Evolutionary conservation across 2,797 vertebrate genomes (phyloP), one percentile per base, ranked within the genome.

Genomic region (Amniataba percoides): DNA sequence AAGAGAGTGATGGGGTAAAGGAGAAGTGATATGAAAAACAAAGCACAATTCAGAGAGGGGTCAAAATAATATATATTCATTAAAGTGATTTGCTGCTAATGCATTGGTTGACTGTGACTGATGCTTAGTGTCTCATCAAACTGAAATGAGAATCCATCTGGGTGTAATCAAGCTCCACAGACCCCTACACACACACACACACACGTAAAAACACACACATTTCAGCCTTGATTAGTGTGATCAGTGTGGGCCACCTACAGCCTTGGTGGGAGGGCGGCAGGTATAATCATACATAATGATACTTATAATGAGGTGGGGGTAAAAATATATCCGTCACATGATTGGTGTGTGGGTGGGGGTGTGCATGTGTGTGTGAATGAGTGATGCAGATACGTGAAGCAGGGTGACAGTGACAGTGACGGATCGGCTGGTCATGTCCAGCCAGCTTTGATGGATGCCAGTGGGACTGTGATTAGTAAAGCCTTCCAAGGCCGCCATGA

Each of bases 241-340:
- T 94, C 93, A 94, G 81, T 65, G 58, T 85, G 85, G 88, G 88
- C 89, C 91, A 87, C 93, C 88, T 83, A 79, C 87, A 82, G 84
- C 78, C 87, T 84, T 81, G 53, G 89, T 86, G 85, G 90, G 88
- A 91, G 81, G 90, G 92, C 89, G 87, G 89, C 92, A 93, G 94
- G 94, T 94, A 94, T 95, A 95, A 96, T 95, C 93, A 95, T 87
- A 94, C 89, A 94, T 95, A 95, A 95, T 95, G 92, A 95, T 91
- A 93, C 93, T 91, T 76, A 79, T 95, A 95, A 96, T 94, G 94
- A 95, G 92, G 90, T 88, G 80, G 79, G 79, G 90, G 88, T 94
- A 93, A 92, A 94, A 93, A 93, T 93, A 92, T 90, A 91, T 89
- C 86, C 57, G 4, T 86, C 89, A 84, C 84, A 88, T 89, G 86